Base-by-base conservation (phyloP, 2,797 vertebrate species). In the Rhinoraja longicauda region DNA sequence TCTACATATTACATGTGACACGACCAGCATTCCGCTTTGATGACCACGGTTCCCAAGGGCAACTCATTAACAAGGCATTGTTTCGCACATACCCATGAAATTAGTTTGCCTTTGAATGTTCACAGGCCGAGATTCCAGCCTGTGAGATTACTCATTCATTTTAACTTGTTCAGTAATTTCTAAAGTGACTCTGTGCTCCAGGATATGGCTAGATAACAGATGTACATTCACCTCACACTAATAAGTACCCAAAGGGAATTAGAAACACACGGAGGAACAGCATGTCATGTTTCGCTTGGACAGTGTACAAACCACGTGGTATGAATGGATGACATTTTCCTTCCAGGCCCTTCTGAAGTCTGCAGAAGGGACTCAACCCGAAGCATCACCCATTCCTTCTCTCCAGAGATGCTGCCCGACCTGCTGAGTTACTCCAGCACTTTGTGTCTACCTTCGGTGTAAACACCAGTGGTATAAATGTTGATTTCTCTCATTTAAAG, bases 21-120 rank as follows among this genome's bases (percentile, higher is more conserved):
- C 82, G 82, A n/a, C 53, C 45, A 84, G 12, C 57, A 64, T 64
- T 64, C 64, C 57, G 64, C 82, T 62, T 84, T 29, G 9, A 19
- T 84, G 45, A 29, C 7, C 53, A 53, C 57, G 86, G 82, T 57
- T 57, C 82, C n/a, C 82, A 67, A 88, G 59, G 84, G 57, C n/a
- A n/a, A 29, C 32, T 64, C 84, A 88, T 67, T 88, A 88, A 88
- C 59, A 67, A 88, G 21, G 59, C 32, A 59, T 88, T 32, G 10
- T 32, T 64, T 59, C 36, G 29, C 29, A 19, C 84, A 21, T 67
- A 21, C 64, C 64, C n/a, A 67, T 88, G 84, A 88, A 59, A 88
- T 67, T 84, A 64, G 64, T 88, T 88, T 88, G 84, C 36, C 84
- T 88, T 88, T 88, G 59, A 64, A 36, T 19, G 84, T n/a, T 19